Conservation (phyloP, 1,140 invertebrate genomes). For the Dufourea novaeangliae region DNA sequence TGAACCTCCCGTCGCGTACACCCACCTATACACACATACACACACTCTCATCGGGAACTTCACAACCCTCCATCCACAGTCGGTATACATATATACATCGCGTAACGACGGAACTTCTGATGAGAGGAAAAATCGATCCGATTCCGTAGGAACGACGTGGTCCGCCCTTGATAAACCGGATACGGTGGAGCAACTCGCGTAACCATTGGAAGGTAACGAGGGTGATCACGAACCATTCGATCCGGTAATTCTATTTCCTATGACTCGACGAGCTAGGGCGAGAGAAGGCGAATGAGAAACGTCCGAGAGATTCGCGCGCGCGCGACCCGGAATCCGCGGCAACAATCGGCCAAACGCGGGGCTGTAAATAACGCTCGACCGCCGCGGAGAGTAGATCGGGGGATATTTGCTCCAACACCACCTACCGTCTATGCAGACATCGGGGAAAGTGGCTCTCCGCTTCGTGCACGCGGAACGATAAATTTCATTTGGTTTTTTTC, state of each 20-base stretch:
- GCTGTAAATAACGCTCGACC: slow-evolving; percentile 7
- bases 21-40: slow-evolving; percentile 3
- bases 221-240: not conserved
- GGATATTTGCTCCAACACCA: not conserved
- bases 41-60: slow-evolving; percentile 10
- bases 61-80: not conserved
- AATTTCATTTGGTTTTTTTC: slow-evolving; percentile 2
- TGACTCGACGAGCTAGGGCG: not conserved
- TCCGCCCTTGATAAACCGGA: slow-evolving; percentile 17
- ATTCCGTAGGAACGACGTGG: slow-evolving; percentile 22
- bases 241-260: slow-evolving; percentile 11
- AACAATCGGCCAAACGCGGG: not conserved
- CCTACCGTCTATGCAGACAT: not conserved
- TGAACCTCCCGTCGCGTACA: not conserved
- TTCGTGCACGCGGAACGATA: slow-evolving; percentile 9
- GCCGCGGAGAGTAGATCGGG: not conserved
- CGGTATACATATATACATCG: too few relatives aligned
- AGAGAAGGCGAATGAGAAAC: not conserved
- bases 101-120: slow-evolving; percentile 41
- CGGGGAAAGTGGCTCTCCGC: slow-evolving; percentile 10
- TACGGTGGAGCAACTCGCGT: slow-evolving; percentile 14
- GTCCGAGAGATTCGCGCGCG: not conserved
- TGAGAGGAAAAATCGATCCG: slow-evolving; percentile 41
- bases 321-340: not conserved
- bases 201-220: slow-evolving; percentile 28